Evolutionary conservation across 2,113 vertebrate genomes (phyloP), one percentile per base, ranked within the genome.

Genomic region (Lutjanus erythropterus): DNA sequence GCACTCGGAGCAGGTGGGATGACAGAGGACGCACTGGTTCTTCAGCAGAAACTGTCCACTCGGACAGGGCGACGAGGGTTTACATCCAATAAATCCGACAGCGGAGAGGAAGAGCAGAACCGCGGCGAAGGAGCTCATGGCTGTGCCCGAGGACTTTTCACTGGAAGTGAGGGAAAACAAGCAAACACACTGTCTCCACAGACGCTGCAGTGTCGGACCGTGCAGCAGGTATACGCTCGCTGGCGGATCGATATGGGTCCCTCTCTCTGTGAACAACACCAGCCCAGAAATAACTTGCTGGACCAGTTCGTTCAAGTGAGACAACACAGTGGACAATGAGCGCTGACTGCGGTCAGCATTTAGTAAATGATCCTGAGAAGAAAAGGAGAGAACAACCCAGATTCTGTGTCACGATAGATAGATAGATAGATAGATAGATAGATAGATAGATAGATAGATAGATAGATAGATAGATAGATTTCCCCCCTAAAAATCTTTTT

Each of bases 1-100:
- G 86, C 95, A 94, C 89, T 95, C 93, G 3, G 92, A 75, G 85
- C 94, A 95, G 93, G 91, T 94, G 81, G 92, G 91, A 71, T 95
- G 94, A 66, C 94, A 95, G 71, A 92, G 86, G 78, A 95, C 93
- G 49, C 94, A 95, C 89, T 94, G 94, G 67, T 37, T 92, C 75
- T 93, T 95, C 62, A 94, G 82, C 49, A 86, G 1, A 56, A 94
- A 95, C 82, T 95, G 94, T 23, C 94, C 92, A 11, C 88, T 94
- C 55, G 92, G 87, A 85, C 95, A 94, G 12, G 70, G 55, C 41
- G 90, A 66, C 33, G 87, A 67, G 3, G 91, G 64, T 67, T 83
- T 90, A 33, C 89, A 87, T 33, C 58, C 75, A 23, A 78, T 71
- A 25, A 73, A 82, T 61, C 85, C 88, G 9, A 88, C 33, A 18